A percentile compares a stretch with the other conserved stretches of the same genome.
These are phyloP conservation scores for Holothuria leucospilota DNA, from an alignment of 53 echinoderm and acorn worm genomes.

Conservation along the genomic window DNA sequence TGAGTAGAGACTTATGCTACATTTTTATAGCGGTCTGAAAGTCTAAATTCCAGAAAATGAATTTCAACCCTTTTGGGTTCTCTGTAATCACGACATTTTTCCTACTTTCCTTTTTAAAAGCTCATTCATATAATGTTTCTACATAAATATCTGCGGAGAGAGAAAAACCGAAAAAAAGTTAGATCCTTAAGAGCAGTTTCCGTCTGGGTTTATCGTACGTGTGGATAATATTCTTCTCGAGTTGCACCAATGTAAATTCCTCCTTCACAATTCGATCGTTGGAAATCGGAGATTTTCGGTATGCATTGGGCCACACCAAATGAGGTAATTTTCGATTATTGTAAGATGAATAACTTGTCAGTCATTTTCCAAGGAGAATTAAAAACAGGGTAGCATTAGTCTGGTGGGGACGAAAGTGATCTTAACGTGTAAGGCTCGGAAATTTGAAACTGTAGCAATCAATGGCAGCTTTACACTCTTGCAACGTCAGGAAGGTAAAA, in stretches of 20 bases:
- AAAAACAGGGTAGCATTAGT: not conserved
- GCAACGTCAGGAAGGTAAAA: not conserved
- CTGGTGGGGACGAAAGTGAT: constrained; percentile 28
- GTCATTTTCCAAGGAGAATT: constrained; percentile 29
- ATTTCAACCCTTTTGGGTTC: too few species aligned
- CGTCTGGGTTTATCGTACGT: too few species aligned
- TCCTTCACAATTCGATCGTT: constrained; percentile 26
- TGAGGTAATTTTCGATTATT: constrained; percentile 48
- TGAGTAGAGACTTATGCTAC: too few species aligned
- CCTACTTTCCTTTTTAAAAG: too few species aligned
- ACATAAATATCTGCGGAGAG: too few species aligned
- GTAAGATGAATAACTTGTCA: constrained; percentile 33
- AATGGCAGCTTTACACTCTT: constrained; percentile 19
- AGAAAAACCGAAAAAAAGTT: too few species aligned
- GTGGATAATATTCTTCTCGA: constrained; percentile 15
- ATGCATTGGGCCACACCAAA: constrained; percentile 43
- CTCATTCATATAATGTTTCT: too few species aligned
- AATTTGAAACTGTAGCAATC: constrained; percentile 35
- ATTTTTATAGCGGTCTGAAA: too few species aligned
- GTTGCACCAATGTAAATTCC: constrained; percentile 40
- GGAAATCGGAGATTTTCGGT: constrained; percentile 48
- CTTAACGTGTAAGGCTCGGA: constrained; percentile 9
- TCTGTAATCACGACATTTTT: too few species aligned
- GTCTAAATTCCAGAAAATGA: too few species aligned
- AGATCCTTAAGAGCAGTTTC: too few species aligned